A percentile compares a stretch with the other conserved stretches of the same genome.
phyloP scores from a whole-genome alignment of 2,888 invertebrate genomes.

The Sympetrum striolatum region DNA sequence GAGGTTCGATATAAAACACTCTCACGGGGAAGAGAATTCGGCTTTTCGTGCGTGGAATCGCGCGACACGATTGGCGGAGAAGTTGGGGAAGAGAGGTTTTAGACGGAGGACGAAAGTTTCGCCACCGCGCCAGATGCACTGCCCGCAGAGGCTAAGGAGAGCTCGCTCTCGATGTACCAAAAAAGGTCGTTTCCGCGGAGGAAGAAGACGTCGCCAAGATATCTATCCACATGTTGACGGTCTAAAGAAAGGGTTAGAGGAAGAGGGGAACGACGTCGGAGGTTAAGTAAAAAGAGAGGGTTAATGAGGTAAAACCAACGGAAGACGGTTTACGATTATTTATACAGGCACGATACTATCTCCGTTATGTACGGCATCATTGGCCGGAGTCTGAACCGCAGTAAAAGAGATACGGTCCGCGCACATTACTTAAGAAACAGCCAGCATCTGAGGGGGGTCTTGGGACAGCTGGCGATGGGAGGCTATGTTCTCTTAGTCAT shows the following conservation, averaged over 20 bases:
- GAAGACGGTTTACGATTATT: neutral
- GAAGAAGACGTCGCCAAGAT: neutral
- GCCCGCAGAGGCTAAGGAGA: too few species aligned
- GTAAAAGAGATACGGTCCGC: conserved; percentile 14
- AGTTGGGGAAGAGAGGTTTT: too few species aligned
- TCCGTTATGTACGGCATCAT: neutral
- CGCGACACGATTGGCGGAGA: too few species aligned
- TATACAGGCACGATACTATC: conserved; percentile 20
- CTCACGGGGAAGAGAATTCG: too few species aligned
- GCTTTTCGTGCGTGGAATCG: too few species aligned
- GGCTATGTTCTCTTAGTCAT: neutral
- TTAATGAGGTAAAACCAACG: neutral
- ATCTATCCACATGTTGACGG: neutral
- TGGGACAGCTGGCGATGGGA: neutral
- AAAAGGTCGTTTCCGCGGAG: too few species aligned
- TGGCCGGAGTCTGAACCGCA: neutral
- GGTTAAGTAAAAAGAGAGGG: neutral
- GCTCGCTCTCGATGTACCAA: too few species aligned
- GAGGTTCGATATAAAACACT: too few species aligned
- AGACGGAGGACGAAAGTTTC: too few species aligned
- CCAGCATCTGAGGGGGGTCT: neutral
- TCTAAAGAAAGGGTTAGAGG: neutral
- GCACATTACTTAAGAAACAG: neutral
- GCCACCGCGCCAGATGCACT: too few species aligned
- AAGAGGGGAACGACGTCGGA: neutral